A percentile compares a stretch with the other conserved stretches of the same genome.
Evolutionary conservation across 2,797 vertebrate species (phyloP).

Genomic region (Otolemur crassicaudatus): DNA sequence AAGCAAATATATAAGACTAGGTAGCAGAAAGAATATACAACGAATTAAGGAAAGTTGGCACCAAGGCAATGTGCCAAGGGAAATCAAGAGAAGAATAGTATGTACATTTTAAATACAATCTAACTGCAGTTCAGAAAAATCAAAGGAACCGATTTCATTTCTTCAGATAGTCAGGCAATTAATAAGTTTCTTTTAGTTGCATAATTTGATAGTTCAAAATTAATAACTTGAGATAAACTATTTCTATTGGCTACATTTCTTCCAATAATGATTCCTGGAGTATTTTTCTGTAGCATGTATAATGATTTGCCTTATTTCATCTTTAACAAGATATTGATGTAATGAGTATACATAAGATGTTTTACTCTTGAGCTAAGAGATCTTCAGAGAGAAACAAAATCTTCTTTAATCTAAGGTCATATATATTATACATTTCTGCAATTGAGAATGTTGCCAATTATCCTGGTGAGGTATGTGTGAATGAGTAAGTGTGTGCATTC

Average conservation of each 20-base stretch:
- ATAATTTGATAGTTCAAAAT: constrained; percentile 51
- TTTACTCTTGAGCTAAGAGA: constrained; percentile 11
- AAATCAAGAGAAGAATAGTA: neutral
- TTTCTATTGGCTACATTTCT: neutral
- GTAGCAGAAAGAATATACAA: neutral
- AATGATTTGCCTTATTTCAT: constrained; percentile 40
- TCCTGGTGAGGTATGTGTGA: neutral
- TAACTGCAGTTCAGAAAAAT: constrained; percentile 47
- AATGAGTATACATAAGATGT: neutral
- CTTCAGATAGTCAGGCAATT: constrained; percentile 14
- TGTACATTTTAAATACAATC: constrained; percentile 45
- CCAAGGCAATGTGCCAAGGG: constrained; percentile 28
- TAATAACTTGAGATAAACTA: neutral
- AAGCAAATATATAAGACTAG: constrained; percentile 4
- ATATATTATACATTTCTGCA: constrained; percentile 1
- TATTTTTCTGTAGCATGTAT: neutral
- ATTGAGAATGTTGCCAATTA: neutral
- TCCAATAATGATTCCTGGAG: neutral
- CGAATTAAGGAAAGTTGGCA: constrained; percentile 13
- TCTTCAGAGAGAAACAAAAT: neutral
- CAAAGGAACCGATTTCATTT: constrained; percentile 40
- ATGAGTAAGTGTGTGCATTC: neutral
- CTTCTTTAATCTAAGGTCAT: neutral
- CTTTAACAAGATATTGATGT: constrained; percentile 1
- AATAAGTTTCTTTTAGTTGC: constrained; percentile 14